Evolutionary conservation across 2,113 vertebrate species (phyloP).

Genomic region (Poeciliopsis occidentalis): DNA sequence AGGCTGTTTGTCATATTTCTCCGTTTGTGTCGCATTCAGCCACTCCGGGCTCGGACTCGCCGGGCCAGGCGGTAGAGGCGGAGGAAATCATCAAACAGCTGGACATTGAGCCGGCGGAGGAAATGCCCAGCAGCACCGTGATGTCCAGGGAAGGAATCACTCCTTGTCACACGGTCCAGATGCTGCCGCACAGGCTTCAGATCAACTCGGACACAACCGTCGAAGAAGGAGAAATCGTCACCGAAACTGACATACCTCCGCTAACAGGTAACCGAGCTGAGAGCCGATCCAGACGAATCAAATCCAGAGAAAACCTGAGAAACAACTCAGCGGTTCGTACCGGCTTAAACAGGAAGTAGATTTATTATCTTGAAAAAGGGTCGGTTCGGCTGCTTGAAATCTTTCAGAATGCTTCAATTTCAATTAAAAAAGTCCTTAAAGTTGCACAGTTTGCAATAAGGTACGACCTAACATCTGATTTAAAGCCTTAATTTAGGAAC

Average conservation of each 20-base stretch:
- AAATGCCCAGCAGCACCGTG: constrained; percentile 90
- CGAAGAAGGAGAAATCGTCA: constrained; percentile 86
- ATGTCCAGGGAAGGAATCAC: constrained; percentile 82
- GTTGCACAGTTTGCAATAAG: too few species aligned
- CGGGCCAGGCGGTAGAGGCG: constrained; percentile 92
- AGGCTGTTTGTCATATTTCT: too few species aligned
- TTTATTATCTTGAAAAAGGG: too few species aligned
- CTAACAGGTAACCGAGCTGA: constrained; percentile 83
- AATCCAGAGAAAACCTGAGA: background rate
- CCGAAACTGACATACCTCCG: constrained; percentile 88
- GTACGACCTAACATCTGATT: too few species aligned
- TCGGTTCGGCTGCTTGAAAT: too few species aligned
- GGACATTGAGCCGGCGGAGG: constrained; percentile 93
- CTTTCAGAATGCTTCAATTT: too few species aligned
- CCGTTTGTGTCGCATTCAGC: constrained; percentile 65
- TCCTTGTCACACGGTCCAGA: constrained; percentile 57
- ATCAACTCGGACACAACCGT: constrained; percentile 81
- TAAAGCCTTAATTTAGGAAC: too few species aligned
- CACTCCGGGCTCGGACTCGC: constrained; percentile 92
- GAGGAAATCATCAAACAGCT: constrained; percentile 97
- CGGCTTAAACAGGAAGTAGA: too few species aligned
- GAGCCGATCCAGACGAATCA: background rate
- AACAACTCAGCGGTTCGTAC: background rate
- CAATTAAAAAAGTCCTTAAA: too few species aligned
- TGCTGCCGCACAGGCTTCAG: constrained; percentile 77